A percentile compares a stretch with the other conserved stretches of the same genome.
Evolutionary conservation across 2,888 invertebrate species (phyloP).

Genomic region (Fragum sueziense): DNA sequence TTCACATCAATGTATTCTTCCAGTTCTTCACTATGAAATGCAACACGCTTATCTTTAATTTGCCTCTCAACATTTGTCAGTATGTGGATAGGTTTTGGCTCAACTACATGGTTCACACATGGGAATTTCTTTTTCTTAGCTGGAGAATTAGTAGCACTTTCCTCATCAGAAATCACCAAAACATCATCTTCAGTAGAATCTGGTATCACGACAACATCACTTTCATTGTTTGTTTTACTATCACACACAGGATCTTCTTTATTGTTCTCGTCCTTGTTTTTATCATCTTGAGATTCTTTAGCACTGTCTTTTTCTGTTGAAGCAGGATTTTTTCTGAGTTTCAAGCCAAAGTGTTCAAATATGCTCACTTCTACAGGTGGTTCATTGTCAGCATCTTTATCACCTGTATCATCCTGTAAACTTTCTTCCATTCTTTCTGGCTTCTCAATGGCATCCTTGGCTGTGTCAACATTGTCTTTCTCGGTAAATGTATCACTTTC

Average conservation of each 20-base stretch:
- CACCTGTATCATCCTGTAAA: slow-evolving; percentile 17
- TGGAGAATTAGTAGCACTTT: slow-evolving; percentile 6
- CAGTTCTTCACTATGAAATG: slow-evolving; percentile 70
- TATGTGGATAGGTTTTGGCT: slow-evolving; percentile 67
- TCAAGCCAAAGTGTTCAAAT: slow-evolving; percentile 54
- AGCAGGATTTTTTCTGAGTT: slow-evolving; percentile 30
- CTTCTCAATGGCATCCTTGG: not conserved
- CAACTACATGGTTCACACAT: slow-evolving; percentile 56
- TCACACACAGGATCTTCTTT: not conserved
- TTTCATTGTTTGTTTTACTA: not conserved
- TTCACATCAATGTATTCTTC: slow-evolving; percentile 64
- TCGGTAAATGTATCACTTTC: not conserved
- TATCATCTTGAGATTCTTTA: not conserved
- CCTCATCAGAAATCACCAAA: slow-evolving; percentile 47
- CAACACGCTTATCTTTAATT: slow-evolving; percentile 58
- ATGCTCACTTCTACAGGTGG: slow-evolving; percentile 22
- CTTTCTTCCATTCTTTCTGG: not conserved
- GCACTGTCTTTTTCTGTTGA: not conserved
- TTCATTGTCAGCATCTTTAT: not conserved
- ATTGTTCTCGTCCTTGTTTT: not conserved
- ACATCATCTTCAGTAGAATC: slow-evolving; percentile 30
- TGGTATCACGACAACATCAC: slow-evolving; percentile 32
- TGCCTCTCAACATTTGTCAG: slow-evolving; percentile 61
- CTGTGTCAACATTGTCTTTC: not conserved
- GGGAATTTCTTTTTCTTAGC: slow-evolving; percentile 35